Evolutionary conservation across 2,888 invertebrate genomes (phyloP), one percentile per base, ranked within the genome.

Genomic region (Lathronympha strigana): DNA sequence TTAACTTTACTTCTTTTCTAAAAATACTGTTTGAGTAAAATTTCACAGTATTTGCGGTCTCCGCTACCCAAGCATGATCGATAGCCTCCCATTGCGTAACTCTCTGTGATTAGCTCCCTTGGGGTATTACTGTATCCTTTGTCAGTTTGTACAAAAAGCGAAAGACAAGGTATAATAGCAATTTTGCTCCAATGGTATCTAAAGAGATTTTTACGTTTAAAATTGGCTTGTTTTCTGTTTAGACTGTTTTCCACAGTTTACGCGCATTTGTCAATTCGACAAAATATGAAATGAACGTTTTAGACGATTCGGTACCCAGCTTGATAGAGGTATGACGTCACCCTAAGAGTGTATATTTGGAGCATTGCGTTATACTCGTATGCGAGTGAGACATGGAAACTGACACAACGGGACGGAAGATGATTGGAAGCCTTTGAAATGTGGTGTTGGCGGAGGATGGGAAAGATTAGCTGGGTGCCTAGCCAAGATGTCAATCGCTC

Each of bases 101-200:
- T 23, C 23, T 13, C 45, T 23, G 15, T 38, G 47, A 47, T 47
- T 47, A 23, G 47, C 3, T 47, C 47, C 47, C 47, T 25, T 25
- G 47, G 47, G 47, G 1, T 23, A 47, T 47, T 47, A 47, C 23
- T 47, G 17, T n/a, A 25, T 23, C 23, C 23, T 47, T 25, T 47
- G 23, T 47, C n/a, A n/a, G n/a, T n/a, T n/a, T n/a, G n/a, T n/a
- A n/a, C n/a, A 47, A 1, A 4, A 13, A 33, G 33, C 33, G 11
- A 19, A 47, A 21, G n/a, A 47, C 4, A n/a, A 23, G n/a, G 47
- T n/a, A 23, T 23, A 47, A 47, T 23, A 47, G 47, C 47, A 47
- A 47, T 47, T 47, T 47, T 47, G 5, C 47, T 23, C 23, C n/a
- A 1, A 1, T 17, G 1, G 23, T 13, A n/a, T 23, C 6, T 23